These are phyloP conservation scores for Taphrorychus bicolor DNA, from an alignment of 2,888 invertebrate genomes.

Conservation along the genomic window DNA sequence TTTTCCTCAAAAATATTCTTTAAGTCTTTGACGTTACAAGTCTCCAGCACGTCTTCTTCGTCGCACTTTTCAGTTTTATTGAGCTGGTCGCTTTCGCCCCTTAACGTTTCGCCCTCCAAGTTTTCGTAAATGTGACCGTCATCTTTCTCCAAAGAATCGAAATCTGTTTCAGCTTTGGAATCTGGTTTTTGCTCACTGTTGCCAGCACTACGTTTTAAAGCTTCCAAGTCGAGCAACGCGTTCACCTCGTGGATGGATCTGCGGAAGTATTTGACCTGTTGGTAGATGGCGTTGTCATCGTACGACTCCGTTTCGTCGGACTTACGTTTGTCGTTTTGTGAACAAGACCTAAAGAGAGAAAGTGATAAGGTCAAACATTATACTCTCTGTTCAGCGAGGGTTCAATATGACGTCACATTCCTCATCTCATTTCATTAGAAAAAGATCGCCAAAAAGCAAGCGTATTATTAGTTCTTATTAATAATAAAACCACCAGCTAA, in stretches of 20 bases:
- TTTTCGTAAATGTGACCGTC: constrained; percentile 54
- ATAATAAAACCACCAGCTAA: too few species aligned
- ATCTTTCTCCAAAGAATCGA: constrained; percentile 53
- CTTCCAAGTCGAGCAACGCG: constrained; percentile 60
- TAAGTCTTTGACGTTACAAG: constrained; percentile 50
- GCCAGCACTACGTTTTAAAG: constrained; percentile 4
- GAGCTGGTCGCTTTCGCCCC: neutral
- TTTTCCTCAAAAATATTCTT: constrained; percentile 52
- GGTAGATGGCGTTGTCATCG: constrained; percentile 67
- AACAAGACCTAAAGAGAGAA: neutral
- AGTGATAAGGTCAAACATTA: too few species aligned
- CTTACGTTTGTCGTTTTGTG: constrained; percentile 54
- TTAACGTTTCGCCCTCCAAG: constrained; percentile 47
- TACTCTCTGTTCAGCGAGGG: too few species aligned
- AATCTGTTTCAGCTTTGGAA: constrained; percentile 39
- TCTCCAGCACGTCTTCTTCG: constrained; percentile 53
- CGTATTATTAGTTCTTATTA: too few species aligned
- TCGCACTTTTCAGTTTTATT: constrained; percentile 45
- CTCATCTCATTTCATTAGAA: too few species aligned
- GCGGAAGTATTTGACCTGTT: constrained; percentile 78
- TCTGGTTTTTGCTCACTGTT: constrained; percentile 3
- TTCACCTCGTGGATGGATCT: constrained; percentile 79
- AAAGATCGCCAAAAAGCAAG: too few species aligned
- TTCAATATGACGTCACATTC: too few species aligned
- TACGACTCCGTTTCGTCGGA: constrained; percentile 53